These are phyloP conservation scores for Eciton burchellii DNA, from an alignment of 1,140 invertebrate genomes.

Conservation along the genomic window DNA sequence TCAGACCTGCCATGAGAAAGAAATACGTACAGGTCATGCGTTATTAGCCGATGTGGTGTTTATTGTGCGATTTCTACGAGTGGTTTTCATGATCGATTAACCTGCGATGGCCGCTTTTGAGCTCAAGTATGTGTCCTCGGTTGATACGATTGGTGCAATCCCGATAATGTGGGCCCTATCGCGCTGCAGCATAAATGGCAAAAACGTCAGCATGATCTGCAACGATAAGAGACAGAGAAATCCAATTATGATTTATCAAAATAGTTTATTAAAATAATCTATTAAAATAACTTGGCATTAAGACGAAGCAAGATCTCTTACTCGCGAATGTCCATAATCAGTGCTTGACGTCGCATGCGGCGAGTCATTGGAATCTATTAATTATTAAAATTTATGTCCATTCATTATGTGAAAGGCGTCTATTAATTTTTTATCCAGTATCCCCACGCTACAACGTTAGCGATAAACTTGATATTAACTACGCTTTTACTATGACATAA, in stretches of 20 bases:
- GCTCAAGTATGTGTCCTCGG: conserved; percentile 77
- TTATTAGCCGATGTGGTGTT: neutral
- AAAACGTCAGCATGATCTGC: conserved; percentile 81
- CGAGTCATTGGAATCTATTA: no score
- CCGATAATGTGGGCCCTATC: conserved; percentile 78
- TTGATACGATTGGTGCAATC: conserved; percentile 78
- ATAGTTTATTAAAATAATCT: conserved; percentile 16
- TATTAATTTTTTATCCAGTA: no score
- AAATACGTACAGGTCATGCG: no score
- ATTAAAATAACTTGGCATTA: neutral
- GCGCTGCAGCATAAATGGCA: conserved; percentile 79
- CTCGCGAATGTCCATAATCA: no score
- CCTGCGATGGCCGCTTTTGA: conserved; percentile 80
- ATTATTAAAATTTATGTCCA: no score
- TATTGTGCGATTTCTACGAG: conserved; percentile 29
- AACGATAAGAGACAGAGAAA: conserved; percentile 49
- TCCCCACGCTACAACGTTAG: no score
- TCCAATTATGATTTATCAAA: neutral
- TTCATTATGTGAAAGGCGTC: no score
- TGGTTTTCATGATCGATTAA: conserved; percentile 39
- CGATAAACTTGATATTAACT: no score
- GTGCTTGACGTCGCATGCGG: no score
- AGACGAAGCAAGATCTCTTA: no score
- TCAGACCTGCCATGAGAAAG: conserved; percentile 75
- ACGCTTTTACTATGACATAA: no score